Base-by-base conservation (phyloP, 2,888 invertebrate genomes). In the Stratiomys singularior region DNA sequence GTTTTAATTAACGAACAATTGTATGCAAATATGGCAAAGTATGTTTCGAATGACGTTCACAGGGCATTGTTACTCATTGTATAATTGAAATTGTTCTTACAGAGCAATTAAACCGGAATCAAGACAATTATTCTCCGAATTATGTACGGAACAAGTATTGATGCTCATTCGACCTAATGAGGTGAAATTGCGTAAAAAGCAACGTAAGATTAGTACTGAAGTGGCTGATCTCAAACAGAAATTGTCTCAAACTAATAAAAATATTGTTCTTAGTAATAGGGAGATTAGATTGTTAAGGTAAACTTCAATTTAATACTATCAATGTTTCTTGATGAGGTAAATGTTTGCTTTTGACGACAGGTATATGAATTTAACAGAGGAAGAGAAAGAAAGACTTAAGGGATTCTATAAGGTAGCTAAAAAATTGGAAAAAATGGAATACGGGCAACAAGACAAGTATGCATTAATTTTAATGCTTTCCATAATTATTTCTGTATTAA, bases 331-430 rank as follows among this genome's bases (percentile, higher is more conserved):
- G 37, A 3, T 37, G 9, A 52, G 15, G 4, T n/a, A 9, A 4
- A 52, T 13, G 18, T 9, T 3, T 52, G 7, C 7, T 60, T 78
- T n/a, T 11, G n/a, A n/a, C n/a, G n/a, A n/a, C 81, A 92, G 95
- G 84, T 96, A 96, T 87, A 91, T 97, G 86, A 96, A 96, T 83
- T 90, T 97, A 74, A 96, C 96, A 21, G 96, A 96, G 82, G 96
- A 96, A 81, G 96, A 97, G 84, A 96, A 96, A 83, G 96, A 96
- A 82, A 96, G 96, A 85, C 88, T 97, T 21, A 96, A 96, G 86
- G 94, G 95, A 47, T 94, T 94, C 74, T 93, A 96, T 83, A 97
- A 97, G 88, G 96, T 97, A 79, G 96, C 96, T 0, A 94, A 94
- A 84, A 97, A 97, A 85, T 88, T 97, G 79, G 96, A 97, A 84